Conservation (phyloP, 2,797 vertebrate species). For the Alcedo atthis region DNA sequence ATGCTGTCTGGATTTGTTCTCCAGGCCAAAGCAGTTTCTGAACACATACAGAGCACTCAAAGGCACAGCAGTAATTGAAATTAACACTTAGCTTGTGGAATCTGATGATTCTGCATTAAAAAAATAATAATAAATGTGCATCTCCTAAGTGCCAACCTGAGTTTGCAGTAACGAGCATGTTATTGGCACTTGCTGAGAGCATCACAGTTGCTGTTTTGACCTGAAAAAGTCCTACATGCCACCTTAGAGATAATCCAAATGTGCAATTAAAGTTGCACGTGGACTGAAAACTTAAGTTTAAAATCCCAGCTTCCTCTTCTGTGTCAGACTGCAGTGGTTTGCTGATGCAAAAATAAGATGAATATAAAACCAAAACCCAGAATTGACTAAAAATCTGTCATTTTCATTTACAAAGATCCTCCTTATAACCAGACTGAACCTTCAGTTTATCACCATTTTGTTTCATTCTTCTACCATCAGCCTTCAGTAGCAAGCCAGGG, state of each 20-base stretch:
- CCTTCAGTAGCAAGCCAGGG: background rate
- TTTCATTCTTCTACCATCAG: background rate
- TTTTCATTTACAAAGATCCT: background rate
- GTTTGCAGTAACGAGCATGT: background rate
- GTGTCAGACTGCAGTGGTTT: background rate
- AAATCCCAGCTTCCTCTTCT: background rate
- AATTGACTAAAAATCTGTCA: background rate
- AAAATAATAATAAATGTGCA: too few species aligned
- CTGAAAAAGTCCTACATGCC: background rate
- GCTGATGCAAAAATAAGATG: background rate
- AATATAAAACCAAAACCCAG: background rate
- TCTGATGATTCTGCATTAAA: background rate
- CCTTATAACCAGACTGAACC: background rate
- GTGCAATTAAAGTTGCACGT: accelerated
- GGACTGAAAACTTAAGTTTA: background rate
- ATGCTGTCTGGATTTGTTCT: background rate
- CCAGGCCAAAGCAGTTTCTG: background rate
- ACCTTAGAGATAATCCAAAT: background rate
- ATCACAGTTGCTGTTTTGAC: background rate
- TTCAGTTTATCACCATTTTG: background rate
- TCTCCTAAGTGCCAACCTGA: background rate
- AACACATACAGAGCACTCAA: background rate
- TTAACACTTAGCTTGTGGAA: background rate
- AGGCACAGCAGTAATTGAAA: background rate
- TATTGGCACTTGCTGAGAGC: background rate